Evolutionary conservation across 2,797 vertebrate genomes (phyloP).

Genomic region (Basileuterus tristriatus): DNA sequence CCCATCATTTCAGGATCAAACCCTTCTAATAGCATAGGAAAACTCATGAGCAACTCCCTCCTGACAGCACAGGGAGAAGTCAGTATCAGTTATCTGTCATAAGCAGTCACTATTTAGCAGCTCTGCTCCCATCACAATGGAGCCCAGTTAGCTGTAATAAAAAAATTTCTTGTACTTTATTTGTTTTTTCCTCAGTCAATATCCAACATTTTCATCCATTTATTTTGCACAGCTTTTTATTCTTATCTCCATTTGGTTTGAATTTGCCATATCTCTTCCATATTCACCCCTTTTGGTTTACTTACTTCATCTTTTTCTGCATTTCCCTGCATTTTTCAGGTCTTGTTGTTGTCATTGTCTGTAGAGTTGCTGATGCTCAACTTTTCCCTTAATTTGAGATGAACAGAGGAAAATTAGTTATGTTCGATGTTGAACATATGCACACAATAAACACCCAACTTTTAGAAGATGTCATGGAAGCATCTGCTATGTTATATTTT

Average conservation of each 20-base stretch:
- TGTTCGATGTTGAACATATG: conserved; percentile 55
- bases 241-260: neutral
- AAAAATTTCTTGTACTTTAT: neutral
- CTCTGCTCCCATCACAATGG: neutral
- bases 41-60: neutral
- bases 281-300: neutral
- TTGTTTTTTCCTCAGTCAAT: neutral
- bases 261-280: neutral
- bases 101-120: neutral
- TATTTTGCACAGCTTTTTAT: neutral
- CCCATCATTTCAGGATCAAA: neutral
- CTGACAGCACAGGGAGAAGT: neutral
- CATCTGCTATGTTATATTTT: conserved; percentile 49
- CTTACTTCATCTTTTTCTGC: neutral
- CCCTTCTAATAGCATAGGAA: neutral
- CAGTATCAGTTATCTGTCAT: neutral
- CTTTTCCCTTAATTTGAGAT: conserved; percentile 48
- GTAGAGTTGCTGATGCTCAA: neutral
- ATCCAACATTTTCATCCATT: neutral
- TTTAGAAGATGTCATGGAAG: conserved; percentile 49
- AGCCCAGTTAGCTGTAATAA: neutral
- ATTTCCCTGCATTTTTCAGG: neutral
- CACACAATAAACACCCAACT: conserved; percentile 48
- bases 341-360: conserved; percentile 17
- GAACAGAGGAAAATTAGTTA: conserved; percentile 65